Percentiles rank a stretch among this genome's conserved stretches.
Conservation (phyloP, 35 echinoderm and acorn worm species). For the Holothuria glaberrima region DNA sequence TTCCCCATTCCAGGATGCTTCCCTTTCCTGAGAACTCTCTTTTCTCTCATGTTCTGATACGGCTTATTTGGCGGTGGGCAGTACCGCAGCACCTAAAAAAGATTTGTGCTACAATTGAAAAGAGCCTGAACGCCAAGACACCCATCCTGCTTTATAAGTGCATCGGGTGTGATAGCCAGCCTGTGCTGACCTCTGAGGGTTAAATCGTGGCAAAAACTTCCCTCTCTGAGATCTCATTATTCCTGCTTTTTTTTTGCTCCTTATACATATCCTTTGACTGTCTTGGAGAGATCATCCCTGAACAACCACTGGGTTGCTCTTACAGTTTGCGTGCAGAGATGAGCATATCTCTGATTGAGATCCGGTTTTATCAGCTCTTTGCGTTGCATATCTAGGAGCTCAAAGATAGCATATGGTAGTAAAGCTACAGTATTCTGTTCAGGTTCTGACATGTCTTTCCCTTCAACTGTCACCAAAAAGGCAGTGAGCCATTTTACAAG, state of each 20-base stretch:
- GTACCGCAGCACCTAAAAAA: too few species aligned
- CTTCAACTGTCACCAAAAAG: not conserved
- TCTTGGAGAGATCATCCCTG: not conserved
- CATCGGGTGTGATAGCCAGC: not conserved
- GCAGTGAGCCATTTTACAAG: constrained; percentile 4
- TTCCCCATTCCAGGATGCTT: too few species aligned
- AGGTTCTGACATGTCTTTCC: not conserved
- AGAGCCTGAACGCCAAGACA: not conserved
- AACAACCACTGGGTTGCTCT: constrained; percentile 24
- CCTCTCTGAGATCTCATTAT: not conserved
- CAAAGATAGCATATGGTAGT: not conserved
- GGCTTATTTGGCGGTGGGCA: too few species aligned
- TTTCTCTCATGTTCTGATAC: too few species aligned
- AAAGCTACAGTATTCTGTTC: not conserved
- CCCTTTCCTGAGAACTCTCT: too few species aligned
- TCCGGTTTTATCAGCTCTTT: constrained; percentile 30
- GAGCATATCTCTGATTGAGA: constrained; percentile 14
- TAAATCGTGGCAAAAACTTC: not conserved
- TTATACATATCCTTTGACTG: constrained; percentile 29
- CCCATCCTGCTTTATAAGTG: not conserved
- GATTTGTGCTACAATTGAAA: not conserved
- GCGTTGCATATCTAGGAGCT: not conserved
- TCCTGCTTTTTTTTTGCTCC: constrained; percentile 28
- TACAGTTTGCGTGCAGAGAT: not conserved
- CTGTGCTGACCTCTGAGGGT: not conserved